Evolutionary conservation across 35 echinoderm and acorn worm genomes (phyloP), one percentile per base, ranked within the genome.

Genomic region (Strongylocentrotus purpuratus): DNA sequence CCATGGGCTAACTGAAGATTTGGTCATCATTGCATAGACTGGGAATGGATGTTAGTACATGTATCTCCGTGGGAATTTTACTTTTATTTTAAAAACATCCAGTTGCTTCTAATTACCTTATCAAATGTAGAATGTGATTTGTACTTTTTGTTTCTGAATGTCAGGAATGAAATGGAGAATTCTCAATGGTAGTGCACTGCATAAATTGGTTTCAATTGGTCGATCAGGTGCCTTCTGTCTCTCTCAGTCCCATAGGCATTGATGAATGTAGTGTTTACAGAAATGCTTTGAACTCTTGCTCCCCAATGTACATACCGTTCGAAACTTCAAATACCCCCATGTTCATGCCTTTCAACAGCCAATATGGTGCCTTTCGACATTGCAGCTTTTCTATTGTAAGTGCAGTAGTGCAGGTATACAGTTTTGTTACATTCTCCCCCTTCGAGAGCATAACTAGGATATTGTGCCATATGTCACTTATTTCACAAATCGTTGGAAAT

Each of bases 181-280:
- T 5, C 48, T 50, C 25, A 70, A 18, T 70, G 25, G 61, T 70
- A 70, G 61, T 70, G 20, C 61, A 70, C 25, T 18, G 18, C 61
- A 70, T 70, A 70, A 70, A 70, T 70, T 70, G 25, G 61, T 70
- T 70, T 70, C 61, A 70, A 70, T 70, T 70, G 61, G 61, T 70
- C 61, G 17, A 6, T 70, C 61, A 70, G 61, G 25, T 70, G 61
- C 61, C 61, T 18, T 70, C 61, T 70, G 61, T 70, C 61, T 65
- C 22, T 18, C 25, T 18, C 6, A 70, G 61, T 70, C 61, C 61
- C 61, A 70, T 70, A 70, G 18, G 61, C 61, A 70, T 28, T 28
- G 17, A 18, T 70, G 61, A 70, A 70, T 70, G 61, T 70, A 13
- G 22, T 70, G 61, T 70, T 70, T 70, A 70, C 61, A 18, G 20